These are phyloP conservation scores for Epinotia nisella DNA, from an alignment of 2,888 invertebrate genomes.

Conservation along the genomic window DNA sequence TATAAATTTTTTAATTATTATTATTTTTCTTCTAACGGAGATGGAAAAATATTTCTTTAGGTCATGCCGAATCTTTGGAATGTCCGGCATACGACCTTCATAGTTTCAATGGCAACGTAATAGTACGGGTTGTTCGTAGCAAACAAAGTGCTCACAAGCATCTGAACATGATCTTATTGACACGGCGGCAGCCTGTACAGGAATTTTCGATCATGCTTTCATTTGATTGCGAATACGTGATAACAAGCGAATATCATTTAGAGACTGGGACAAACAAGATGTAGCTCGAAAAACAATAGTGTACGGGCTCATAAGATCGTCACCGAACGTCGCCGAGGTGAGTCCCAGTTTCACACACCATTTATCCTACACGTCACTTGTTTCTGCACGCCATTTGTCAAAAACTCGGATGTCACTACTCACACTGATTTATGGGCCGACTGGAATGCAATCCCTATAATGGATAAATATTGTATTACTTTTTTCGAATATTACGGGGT, in stretches of 20 bases:
- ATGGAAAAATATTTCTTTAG: no score
- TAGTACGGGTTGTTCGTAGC: no score
- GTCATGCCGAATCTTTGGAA: no score
- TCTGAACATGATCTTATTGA: no score
- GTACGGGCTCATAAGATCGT: conserved; percentile 19
- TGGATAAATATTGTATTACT: conserved; percentile 81
- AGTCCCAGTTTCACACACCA: conserved; percentile 72
- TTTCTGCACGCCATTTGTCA: conserved; percentile 79
- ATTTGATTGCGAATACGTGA: background rate
- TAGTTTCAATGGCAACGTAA: no score
- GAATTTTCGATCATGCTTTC: no score
- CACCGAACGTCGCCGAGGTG: conserved; percentile 56
- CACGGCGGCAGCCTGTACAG: no score
- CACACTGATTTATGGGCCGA: conserved; percentile 74
- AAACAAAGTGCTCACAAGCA: no score
- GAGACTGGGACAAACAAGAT: conserved; percentile 3
- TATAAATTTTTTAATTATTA: no score
- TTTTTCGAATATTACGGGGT: conserved; percentile 59
- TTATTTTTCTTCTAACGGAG: no score
- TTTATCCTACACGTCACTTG: conserved; percentile 75
- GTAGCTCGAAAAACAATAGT: conserved; percentile 16
- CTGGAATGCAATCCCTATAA: conserved; percentile 78
- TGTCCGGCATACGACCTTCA: no score
- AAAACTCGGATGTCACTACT: conserved; percentile 78
- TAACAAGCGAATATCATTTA: background rate